These are phyloP conservation scores for Patella caerulea DNA, from an alignment of 2,888 invertebrate species.

Conservation along the genomic window DNA sequence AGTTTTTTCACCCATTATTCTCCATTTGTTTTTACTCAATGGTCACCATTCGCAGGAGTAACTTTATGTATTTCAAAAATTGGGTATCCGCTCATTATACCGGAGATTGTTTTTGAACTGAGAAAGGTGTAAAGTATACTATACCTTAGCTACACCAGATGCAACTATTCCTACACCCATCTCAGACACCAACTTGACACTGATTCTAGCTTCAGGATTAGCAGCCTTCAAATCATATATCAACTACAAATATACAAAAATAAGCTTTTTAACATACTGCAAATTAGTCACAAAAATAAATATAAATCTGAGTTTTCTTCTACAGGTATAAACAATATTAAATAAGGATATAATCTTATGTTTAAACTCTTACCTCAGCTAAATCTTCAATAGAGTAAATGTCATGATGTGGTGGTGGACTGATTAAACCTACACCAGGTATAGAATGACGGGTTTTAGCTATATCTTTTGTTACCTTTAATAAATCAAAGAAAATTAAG, in stretches of 20 bases:
- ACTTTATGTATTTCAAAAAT: too few species aligned
- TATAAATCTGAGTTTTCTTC: not conserved
- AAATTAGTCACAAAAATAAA: not conserved
- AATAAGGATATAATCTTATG: not conserved
- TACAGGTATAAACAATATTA: too few species aligned
- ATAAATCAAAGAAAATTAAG: not conserved
- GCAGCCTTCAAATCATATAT: slow-evolving; percentile 98
- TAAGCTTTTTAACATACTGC: not conserved
- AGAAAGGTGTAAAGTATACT: not conserved
- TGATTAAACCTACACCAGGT: slow-evolving; percentile 96
- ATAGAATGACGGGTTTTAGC: slow-evolving; percentile 96
- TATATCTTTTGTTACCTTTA: slow-evolving; percentile 92
- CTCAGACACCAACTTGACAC: slow-evolving; percentile 98
- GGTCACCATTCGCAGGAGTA: too few species aligned
- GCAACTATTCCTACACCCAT: slow-evolving; percentile 99
- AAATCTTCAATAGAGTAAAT: slow-evolving; percentile 99
- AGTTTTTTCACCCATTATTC: too few species aligned
- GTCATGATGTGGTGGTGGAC: slow-evolving; percentile 99
- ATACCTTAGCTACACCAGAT: slow-evolving; percentile 96
- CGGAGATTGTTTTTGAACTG: too few species aligned
- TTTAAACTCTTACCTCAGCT: slow-evolving; percentile 78
- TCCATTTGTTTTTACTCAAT: too few species aligned
- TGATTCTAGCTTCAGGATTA: slow-evolving; percentile 94
- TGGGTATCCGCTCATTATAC: too few species aligned
- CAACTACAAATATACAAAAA: slow-evolving; percentile 77